Base-by-base conservation (phyloP, 2,113 vertebrate genomes). In the Gyps fulvus region DNA sequence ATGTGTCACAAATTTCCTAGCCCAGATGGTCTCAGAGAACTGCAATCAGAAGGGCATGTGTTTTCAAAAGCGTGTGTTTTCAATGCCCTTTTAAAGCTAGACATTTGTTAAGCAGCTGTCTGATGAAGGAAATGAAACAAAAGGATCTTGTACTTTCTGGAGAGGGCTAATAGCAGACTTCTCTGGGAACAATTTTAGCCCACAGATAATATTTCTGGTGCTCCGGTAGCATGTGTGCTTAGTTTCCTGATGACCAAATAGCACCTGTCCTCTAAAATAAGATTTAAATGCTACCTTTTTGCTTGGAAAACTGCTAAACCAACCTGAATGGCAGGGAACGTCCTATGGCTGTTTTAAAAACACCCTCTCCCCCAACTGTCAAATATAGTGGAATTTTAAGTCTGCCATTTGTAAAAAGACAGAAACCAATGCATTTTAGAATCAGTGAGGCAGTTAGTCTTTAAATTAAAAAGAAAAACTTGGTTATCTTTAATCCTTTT, bases 11-110 rank as follows among this genome's bases (percentile, higher is more conserved):
- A 20, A 32, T 47, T 83, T 71, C 63, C 84, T 82, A 59, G 71
- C 73, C 89, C 83, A 93, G 62, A 29, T 93, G 42, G 77, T 61
- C 11, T 84, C 29, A 83, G 73, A 87, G 66, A 65, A 40, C 16
- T 61, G 78, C 89, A 89, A 18, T 66, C 57, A 62, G 40, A 29
- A 71, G n/a, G 61, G 77, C 40, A 1, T n/a, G 34, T 49, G 40
- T n/a, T 88, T 47, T 59, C 3, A 7, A 13, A 49, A 49, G 76
- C 43, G 1, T 32, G n/a, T 49, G 43, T n/a, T 88, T 52, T 55
- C 3, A 7, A 12, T 63, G 65, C 63, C 58, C 61, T 82, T 94
- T 67, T 58, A 66, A 43, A 2, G 3, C 26, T 5, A 50, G 52
- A n/a, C 22, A 25, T 71, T 73, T 76, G 42, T 34, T 49, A 62